Percentiles rank a stretch among this genome's conserved stretches.
Evolutionary conservation across 2,113 vertebrate genomes (phyloP).

Genomic region (Phycodurus eques): DNA sequence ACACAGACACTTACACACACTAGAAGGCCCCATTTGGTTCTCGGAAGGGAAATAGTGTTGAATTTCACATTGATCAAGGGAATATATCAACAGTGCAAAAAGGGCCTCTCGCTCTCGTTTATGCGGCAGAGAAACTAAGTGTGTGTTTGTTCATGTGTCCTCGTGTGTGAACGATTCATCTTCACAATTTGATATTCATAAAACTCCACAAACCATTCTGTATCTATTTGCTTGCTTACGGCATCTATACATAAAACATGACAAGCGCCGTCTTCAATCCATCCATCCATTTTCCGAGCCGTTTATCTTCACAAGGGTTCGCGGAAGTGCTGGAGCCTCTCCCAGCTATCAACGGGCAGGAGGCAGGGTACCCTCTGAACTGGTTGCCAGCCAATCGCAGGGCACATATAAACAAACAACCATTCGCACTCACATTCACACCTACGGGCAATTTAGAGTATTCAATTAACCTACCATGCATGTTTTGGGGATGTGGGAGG

Average conservation of each 20-base stretch:
- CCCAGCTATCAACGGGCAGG: too few relatives aligned
- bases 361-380: too few relatives aligned
- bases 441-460: too few relatives aligned
- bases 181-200: constrained; percentile 63
- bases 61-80: constrained; percentile 44
- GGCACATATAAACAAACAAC: too few relatives aligned
- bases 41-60: constrained; percentile 29
- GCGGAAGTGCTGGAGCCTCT: too few relatives aligned
- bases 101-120: constrained; percentile 18
- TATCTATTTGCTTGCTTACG: constrained; percentile 58
- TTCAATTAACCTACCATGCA: too few relatives aligned
- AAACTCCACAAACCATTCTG: constrained; percentile 49
- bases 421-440: too few relatives aligned
- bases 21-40: constrained; percentile 36
- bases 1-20: constrained; percentile 13
- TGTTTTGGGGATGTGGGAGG: too few relatives aligned
- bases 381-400: too few relatives aligned
- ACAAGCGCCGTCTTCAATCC: constrained; percentile 4
- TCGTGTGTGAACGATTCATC: constrained; percentile 26
- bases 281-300: too few relatives aligned
- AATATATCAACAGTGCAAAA: constrained; percentile 32
- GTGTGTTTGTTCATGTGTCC: constrained; percentile 13
- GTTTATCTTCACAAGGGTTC: too few relatives aligned
- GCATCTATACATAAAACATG: constrained; percentile 60
- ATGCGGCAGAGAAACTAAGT: not conserved